phyloP scores from a whole-genome alignment of 2,113 vertebrate genomes.

The Butorides virescens region DNA sequence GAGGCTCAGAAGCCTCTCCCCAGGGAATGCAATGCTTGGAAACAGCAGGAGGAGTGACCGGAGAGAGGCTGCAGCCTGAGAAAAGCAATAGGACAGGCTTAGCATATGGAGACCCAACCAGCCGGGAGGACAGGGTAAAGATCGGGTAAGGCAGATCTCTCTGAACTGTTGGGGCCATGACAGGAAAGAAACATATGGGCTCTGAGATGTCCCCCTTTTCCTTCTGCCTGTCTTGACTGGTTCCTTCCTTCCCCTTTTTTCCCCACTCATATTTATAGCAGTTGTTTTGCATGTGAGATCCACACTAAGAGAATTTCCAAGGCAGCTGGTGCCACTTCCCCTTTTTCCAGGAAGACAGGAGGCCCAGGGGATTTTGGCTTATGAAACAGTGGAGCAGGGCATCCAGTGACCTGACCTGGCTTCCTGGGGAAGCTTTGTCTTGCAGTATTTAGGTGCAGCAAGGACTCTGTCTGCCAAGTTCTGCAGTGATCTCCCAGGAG shows the following conservation, averaged over 20 bases:
- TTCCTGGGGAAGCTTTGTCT: neutral
- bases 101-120: neutral
- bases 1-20: neutral
- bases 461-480: neutral
- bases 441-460: neutral
- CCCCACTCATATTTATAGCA: constrained; percentile 44
- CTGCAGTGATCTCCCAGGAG: neutral
- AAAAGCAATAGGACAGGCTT: neutral
- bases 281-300: constrained; percentile 24
- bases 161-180: neutral
- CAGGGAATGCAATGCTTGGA: neutral
- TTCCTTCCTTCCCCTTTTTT: constrained; percentile 55
- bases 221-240: neutral
- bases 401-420: neutral
- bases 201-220: neutral
- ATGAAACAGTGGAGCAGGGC: neutral
- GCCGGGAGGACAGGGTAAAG: neutral
- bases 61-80: neutral
- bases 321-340: constrained; percentile 17
- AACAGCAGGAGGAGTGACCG: neutral
- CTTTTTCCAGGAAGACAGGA: constrained; percentile 16
- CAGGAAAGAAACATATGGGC: neutral
- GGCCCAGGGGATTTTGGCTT: neutral
- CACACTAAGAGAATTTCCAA: constrained; percentile 61
- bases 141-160: neutral